A percentile compares a stretch with the other conserved stretches of the same genome.
Conservation (phyloP, 53 echinoderm and acorn worm species). For the Temnopleurus reevesii region DNA sequence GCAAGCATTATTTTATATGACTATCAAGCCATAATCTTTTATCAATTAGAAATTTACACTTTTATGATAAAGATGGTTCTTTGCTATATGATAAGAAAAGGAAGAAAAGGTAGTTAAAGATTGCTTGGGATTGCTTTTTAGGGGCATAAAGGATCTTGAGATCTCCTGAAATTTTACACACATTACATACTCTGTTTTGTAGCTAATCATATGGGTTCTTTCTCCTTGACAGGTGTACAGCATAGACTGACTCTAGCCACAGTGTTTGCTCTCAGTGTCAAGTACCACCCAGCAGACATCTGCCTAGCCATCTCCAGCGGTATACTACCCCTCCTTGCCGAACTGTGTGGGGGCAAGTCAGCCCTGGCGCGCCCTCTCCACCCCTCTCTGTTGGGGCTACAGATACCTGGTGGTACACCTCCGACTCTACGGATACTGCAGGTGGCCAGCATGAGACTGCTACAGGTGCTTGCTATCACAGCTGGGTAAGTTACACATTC, state of each 20-base stretch:
- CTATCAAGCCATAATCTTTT: too few relatives aligned
- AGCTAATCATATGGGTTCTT: too few relatives aligned
- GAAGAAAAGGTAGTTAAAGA: too few relatives aligned
- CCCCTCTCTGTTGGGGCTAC: constrained; percentile 48
- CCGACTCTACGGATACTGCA: constrained; percentile 86
- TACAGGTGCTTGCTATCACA: constrained; percentile 92
- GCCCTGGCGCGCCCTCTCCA: constrained; percentile 76
- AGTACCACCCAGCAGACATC: constrained; percentile 92
- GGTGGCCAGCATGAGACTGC: constrained; percentile 90
- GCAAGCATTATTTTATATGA: too few relatives aligned
- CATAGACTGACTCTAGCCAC: constrained; percentile 82
- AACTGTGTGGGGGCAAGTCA: constrained; percentile 77
- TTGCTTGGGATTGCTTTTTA: too few relatives aligned
- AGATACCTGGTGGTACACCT: constrained; percentile 60
- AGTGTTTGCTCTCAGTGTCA: constrained; percentile 94
- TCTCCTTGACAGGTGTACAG: constrained; percentile 68
- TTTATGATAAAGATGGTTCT: too few relatives aligned
- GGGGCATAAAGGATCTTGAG: too few relatives aligned
- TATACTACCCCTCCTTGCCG: constrained; percentile 81
- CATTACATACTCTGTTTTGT: too few relatives aligned
- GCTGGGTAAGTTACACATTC: constrained; percentile 84
- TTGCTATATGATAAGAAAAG: too few relatives aligned
- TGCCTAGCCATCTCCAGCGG: constrained; percentile 86
- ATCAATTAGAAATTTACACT: too few relatives aligned
- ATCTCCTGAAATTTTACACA: too few relatives aligned